Evolutionary conservation across 2,888 invertebrate genomes (phyloP), one percentile per base, ranked within the genome.

Genomic region (Automeris io): DNA sequence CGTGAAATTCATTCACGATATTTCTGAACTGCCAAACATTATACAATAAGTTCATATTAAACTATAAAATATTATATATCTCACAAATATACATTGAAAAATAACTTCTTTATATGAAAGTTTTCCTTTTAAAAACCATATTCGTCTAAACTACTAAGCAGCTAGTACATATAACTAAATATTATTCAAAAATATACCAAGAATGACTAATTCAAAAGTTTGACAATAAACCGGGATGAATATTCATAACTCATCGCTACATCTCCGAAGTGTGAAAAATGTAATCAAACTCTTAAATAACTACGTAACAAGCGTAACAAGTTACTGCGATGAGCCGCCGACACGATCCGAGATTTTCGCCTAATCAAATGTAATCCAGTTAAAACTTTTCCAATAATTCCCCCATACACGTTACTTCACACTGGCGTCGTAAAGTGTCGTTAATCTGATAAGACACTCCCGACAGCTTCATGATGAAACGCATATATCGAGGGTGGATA

Each of bases 341-440:
- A 47, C 50, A 45, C 44, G 46, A 42, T 35, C 38, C 42, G 34
- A 25, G 41, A 37, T 25, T 42, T 36, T 38, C 18, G 24, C 40
- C 43, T 77, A 80, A 80, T 79, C 78, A 79, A 74, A 81, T 66
- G 61, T 75, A 79, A 82, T 76, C 71, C 63, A 70, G 82, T 82
- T 82, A 83, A 85, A 85, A 86, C 82, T 85, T 86, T 85, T 72
- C 76, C 81, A 86, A 86, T 86, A 83, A 79, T 67, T 67, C 47
- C 57, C 80, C 74, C 52, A 61, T 56, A 63, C 64, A 67, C 74
- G 71, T 67, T 62, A 61, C 61, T 60, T 56, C 61, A 18, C 18
- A 46, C 35, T 42, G 34, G 37, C 39, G 32, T 51, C 51, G 59
- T 54, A 49, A 54, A 47, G 49, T 47, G 45, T 43, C 29, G 45